Base-by-base conservation (phyloP, 2,797 vertebrate species). In the Danio tinwini region DNA sequence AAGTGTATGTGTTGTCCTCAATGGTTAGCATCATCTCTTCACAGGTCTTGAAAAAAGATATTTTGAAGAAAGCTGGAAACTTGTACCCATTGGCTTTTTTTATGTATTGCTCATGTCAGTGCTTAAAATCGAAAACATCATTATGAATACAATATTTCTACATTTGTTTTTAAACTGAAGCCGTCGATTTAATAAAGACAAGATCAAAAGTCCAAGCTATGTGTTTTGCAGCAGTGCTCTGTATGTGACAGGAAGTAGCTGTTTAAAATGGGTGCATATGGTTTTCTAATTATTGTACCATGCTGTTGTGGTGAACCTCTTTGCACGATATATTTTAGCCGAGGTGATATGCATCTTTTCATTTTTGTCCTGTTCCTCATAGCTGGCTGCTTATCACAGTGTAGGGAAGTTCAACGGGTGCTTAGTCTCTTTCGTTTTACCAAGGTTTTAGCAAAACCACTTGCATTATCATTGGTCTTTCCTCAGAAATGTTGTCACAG, bases 401-500 rank as follows among this genome's bases (percentile, higher is more conserved):
- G 12, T 55, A 29, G 29, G 4, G 9, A 50, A 40, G 47, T 3
- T 61, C 3, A 42, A 7, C 45, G 40, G 6, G 45, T 40, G 29
- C 55, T 56, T 47, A 6, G 12, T 64, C 4, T 14, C 5, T 61
- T 68, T 59, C 8, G 14, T 37, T 77, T 70, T 16, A 61, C 21
- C 55, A 52, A 3, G 2, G 2, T 71, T 53, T 63, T 19, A 55
- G 64, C 14, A 5, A 45, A 11, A 45, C 5, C 17, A 12, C 14
- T 58, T 16, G 5, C 69, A 70, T 81, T 14, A 68, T 74, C 81
- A 40, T 55, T 71, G 69, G 77, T 83, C 68, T 74, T 29, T 76
- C 58, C 37, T 78, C 56, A 52, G 53, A 50, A 40, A 44, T 16
- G 9, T 59, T 69, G 71, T 59, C 21, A 13, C 45, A 12, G 47